phyloP scores from a whole-genome alignment of 2,113 vertebrate species.

The Calidris pygmaea region DNA sequence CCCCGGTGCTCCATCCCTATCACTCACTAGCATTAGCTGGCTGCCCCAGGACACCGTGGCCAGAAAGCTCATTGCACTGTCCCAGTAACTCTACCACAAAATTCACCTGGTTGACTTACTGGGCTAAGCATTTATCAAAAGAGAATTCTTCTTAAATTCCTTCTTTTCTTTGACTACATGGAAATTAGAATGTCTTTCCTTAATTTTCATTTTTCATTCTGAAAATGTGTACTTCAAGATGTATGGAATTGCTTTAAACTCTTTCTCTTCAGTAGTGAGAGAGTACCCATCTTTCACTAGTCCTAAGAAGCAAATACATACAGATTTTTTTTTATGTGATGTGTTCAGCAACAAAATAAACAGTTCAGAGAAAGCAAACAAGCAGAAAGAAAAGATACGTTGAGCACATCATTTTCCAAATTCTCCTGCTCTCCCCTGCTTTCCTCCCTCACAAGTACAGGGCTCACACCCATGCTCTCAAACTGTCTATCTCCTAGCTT shows the following conservation, averaged over 20 bases:
- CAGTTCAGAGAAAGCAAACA: background rate
- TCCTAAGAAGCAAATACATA: background rate
- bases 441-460: background rate
- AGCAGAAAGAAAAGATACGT: background rate
- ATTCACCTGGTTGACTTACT: background rate
- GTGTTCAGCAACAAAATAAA: background rate
- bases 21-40: background rate
- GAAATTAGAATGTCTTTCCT: background rate
- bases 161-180: background rate
- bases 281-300: background rate
- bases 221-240: background rate
- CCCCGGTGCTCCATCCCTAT: background rate
- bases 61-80: background rate
- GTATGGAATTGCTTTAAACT: background rate
- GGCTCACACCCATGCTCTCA: background rate
- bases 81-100: background rate
- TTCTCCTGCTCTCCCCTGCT: background rate
- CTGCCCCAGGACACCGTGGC: background rate
- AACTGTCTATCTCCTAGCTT: background rate
- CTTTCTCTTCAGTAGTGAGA: background rate
- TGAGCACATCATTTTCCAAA: background rate
- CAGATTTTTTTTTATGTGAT: background rate
- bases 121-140: background rate
- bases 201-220: background rate
- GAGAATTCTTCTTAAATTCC: background rate